Base-by-base conservation (phyloP, 2,113 vertebrate genomes). In the Balaenoptera acutorostrata region DNA sequence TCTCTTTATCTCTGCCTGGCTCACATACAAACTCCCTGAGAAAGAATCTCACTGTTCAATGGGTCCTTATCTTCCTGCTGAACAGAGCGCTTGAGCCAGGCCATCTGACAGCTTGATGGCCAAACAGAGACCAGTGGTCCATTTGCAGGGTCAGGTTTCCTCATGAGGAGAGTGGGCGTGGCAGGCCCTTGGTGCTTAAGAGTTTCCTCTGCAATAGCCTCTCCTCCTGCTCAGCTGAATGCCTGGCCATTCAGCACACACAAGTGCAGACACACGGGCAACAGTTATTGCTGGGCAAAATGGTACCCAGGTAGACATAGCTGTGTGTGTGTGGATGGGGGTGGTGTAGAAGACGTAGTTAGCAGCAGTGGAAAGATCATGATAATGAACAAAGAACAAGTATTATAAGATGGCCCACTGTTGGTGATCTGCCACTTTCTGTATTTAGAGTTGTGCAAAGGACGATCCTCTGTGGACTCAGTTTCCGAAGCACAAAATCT, bases 21-120 rank as follows among this genome's bases (percentile, higher is more conserved):
- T 93, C 71, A 64, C 27, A n/a, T 13, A 23, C 8, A 82, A 61
- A 39, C 3, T 88, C 13, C 3, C 59, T 10, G 18, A 63, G 15
- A 93, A 5, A 82, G 12, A 3, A 5, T 20, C 57, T 87, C 84
- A 71, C 49, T 57, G 2, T 52, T 90, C 20, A 61, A 1, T 25
- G 81, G 63, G 55, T 75, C 44, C n/a, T 82, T 46, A n/a, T 82
- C n/a, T 39, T 80, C 18, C 41, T 74, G 4, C 12, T n/a, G 57
- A 81, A 27, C 7, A 78, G 23, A 77, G 49, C 0, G 1, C 31
- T 52, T 31, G 12, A 39, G 17, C 20, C 27, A 46, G 66, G 49
- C 0, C 12, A 14, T 33, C 21, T 25, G 12, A 55, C 0, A 15
- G 29, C 44, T n/a, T 36, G 15, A 31, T 5, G 1, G 4, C 6